These are phyloP conservation scores for Drosophila sproati DNA, from an alignment of 1,140 invertebrate genomes.

Conservation along the genomic window DNA sequence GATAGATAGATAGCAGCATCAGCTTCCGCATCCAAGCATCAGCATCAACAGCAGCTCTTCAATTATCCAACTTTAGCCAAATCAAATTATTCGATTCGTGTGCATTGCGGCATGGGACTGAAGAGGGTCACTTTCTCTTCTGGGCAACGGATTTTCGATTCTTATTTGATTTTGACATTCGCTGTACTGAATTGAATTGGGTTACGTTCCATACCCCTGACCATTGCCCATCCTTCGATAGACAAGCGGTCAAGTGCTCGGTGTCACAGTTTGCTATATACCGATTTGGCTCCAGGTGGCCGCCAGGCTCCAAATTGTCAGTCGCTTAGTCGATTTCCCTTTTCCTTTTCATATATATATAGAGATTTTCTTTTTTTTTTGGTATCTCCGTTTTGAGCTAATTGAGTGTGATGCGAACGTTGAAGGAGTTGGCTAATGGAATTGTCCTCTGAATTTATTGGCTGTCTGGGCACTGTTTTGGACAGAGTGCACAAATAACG, in stretches of 20 bases:
- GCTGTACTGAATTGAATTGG: conserved; percentile 40
- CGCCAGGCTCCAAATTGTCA: conserved; percentile 22
- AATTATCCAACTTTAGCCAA: conserved; percentile 63
- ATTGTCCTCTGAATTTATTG: conserved; percentile 54
- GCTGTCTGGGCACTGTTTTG: conserved; percentile 15
- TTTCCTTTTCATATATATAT: conserved; percentile 25
- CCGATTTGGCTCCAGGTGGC: conserved; percentile 59
- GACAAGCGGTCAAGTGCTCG: background rate
- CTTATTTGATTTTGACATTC: conserved; percentile 23
- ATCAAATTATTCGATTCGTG: conserved; percentile 48
- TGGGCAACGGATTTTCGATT: background rate
- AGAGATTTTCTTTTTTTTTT: background rate
- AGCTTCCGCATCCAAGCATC: background rate
- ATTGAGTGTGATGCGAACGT: conserved; percentile 55
- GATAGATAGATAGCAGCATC: too few relatives aligned
- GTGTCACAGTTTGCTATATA: conserved; percentile 49
- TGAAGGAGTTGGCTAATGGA: conserved; percentile 26
- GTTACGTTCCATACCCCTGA: conserved; percentile 25
- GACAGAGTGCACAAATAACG: conserved; percentile 1
- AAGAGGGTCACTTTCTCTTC: too few relatives aligned
- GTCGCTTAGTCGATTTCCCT: background rate
- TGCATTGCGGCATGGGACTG: too few relatives aligned
- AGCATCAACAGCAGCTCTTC: conserved; percentile 46
- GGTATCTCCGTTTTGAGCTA: conserved; percentile 33
- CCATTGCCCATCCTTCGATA: background rate